Percentiles rank a stretch among this genome's conserved stretches.
Conservation (phyloP, 2,113 vertebrate genomes). For the Campylorhamphus procurvoides region DNA sequence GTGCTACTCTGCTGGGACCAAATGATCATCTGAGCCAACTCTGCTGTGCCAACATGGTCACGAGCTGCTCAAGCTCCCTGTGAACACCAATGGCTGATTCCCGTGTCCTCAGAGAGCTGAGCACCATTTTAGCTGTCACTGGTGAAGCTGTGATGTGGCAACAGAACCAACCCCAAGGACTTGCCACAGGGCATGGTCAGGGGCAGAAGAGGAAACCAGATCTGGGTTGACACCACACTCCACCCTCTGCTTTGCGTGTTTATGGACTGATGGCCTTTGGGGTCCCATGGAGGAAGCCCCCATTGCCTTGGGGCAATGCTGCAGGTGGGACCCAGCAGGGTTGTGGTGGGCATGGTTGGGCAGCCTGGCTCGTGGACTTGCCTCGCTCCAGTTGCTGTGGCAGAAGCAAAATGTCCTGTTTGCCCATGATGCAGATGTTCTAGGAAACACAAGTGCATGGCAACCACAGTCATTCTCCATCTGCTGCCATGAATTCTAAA, state of each 20-base stretch:
- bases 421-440: background rate
- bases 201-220: background rate
- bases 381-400: background rate
- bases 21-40: background rate
- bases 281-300: background rate
- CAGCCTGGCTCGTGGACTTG: background rate
- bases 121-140: background rate
- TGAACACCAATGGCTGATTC: background rate
- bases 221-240: background rate
- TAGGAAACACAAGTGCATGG: accelerated
- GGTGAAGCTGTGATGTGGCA: background rate
- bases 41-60: background rate
- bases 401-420: background rate
- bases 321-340: background rate
- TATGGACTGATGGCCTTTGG: background rate
- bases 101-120: background rate
- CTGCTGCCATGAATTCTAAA: background rate
- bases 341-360: accelerated
- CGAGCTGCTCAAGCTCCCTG: background rate
- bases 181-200: background rate
- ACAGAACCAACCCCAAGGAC: background rate
- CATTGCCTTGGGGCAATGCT: background rate
- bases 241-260: background rate
- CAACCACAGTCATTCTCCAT: background rate
- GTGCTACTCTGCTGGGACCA: background rate